A percentile compares a stretch with the other conserved stretches of the same genome.
Conservation (phyloP, 2,797 vertebrate species). For the Catharus ustulatus region DNA sequence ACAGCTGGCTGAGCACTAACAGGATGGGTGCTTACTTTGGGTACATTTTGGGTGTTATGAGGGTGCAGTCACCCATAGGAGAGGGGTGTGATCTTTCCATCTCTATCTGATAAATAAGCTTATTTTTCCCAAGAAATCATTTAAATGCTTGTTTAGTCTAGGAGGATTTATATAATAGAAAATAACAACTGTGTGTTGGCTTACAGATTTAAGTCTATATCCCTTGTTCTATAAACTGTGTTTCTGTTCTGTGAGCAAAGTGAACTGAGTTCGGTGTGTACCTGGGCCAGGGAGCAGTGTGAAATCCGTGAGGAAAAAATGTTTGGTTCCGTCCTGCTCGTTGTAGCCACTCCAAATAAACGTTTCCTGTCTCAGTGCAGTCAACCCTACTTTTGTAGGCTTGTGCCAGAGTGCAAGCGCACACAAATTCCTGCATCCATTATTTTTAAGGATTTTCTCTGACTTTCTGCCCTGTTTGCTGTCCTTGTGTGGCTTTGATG, state of each 20-base stretch:
- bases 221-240: rapidly evolving
- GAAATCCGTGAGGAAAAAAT: not conserved
- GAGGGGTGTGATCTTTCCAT: not conserved
- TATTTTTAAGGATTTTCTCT: no score
- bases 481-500: no score
- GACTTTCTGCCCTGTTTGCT: not conserved
- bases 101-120: not conserved
- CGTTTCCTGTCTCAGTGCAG: not conserved
- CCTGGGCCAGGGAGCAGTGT: not conserved
- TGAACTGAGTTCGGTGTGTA: rapidly evolving
- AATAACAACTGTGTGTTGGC: not conserved
- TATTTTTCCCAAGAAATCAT: not conserved
- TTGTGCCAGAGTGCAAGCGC: not conserved
- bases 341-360: not conserved
- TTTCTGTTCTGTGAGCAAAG: not conserved
- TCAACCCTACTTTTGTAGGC: not conserved
- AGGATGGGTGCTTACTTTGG: not conserved
- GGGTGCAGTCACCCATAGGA: rapidly evolving
- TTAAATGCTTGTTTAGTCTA: not conserved
- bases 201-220: not conserved
- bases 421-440: not conserved
- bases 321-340: not conserved
- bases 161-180: not conserved
- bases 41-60: not conserved
- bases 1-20: not conserved